Base-by-base conservation (phyloP, 2,797 vertebrate genomes). In the Gallinago solitaria region DNA sequence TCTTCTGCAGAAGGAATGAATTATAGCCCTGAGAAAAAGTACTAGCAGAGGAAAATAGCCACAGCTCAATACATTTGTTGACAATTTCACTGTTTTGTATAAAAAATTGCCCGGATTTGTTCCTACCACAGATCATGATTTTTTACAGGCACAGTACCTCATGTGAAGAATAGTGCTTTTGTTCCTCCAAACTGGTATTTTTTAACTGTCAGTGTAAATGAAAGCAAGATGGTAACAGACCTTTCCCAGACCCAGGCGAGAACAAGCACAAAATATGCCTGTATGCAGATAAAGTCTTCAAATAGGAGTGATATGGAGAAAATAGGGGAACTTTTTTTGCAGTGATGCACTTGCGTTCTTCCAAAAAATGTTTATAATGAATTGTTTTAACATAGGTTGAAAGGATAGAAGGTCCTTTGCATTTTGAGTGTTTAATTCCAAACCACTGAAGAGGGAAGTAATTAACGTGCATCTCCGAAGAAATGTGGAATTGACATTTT, bases 181-280 rank as follows among this genome's bases (percentile, higher is more conserved):
- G 45, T 93, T 97, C 51, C 53, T 89, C 51, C 47, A 64, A 83
- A 90, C 17, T 68, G 64, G 45, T 68, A n/a, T 57, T 88, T 91
- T 83, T 68, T 28, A 56, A 84, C 64, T 78, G 35, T 90, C 81
- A 76, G 43, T 7, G 11, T 90, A 96, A 97, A 96, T 78, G 76
- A 94, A 79, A 84, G n/a, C 88, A 97, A 93, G 90, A 93, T 83
- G 86, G 63, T 69, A 88, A 90, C 4, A 63, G 59, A 67, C 60
- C 35, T 60, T 79, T 89, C 56, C 82, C 64, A 73, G 50, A 30
- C 54, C 47, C 24, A 64, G 17, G 33, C 83, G 54, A 63, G 19
- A 75, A 56, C 32, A 87, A 87, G 32, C 27, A 65, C 7, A 27
- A 60, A 32, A 4, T 61, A 57, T 16, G 18, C 6, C 14, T 43